Evolutionary conservation across 2,797 vertebrate genomes (phyloP).

Genomic region (Cynodonichthys magdalenae): DNA sequence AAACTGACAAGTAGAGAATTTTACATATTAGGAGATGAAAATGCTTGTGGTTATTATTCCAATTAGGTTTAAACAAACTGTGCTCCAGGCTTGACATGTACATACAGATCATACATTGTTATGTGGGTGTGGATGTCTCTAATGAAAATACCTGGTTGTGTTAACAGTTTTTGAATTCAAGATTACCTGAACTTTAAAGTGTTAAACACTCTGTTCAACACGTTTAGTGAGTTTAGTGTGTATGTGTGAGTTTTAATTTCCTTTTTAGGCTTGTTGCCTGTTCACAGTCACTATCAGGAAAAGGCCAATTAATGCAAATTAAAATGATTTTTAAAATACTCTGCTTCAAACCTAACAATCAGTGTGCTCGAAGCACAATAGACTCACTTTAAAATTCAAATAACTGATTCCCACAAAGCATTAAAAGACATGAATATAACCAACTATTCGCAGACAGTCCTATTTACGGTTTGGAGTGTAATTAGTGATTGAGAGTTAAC

Average conservation of each 20-base stretch:
- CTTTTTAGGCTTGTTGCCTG: no score
- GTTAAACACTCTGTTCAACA: neutral
- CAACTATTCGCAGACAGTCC: neutral
- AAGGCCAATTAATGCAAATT: no score
- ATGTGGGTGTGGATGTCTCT: no score
- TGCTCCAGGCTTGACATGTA: neutral
- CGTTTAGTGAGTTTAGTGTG: neutral
- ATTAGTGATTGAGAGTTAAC: neutral
- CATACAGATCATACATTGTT: neutral
- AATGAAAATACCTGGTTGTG: neutral
- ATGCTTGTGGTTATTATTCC: slow-evolving; percentile 1
- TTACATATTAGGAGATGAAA: slow-evolving; percentile 3
- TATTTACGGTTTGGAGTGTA: neutral
- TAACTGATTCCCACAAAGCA: neutral
- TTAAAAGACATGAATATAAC: neutral
- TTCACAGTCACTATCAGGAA: no score
- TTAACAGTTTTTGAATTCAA: neutral
- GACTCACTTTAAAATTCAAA: neutral
- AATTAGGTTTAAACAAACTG: slow-evolving; percentile 3
- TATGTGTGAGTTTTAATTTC: neutral
- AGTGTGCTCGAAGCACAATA: neutral
- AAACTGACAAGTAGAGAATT: slow-evolving; percentile 11
- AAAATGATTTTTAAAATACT: no score
- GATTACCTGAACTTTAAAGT: neutral
- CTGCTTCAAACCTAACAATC: neutral